Conservation (phyloP, 2,113 vertebrate species). For the Tricholaema leucomelas region DNA sequence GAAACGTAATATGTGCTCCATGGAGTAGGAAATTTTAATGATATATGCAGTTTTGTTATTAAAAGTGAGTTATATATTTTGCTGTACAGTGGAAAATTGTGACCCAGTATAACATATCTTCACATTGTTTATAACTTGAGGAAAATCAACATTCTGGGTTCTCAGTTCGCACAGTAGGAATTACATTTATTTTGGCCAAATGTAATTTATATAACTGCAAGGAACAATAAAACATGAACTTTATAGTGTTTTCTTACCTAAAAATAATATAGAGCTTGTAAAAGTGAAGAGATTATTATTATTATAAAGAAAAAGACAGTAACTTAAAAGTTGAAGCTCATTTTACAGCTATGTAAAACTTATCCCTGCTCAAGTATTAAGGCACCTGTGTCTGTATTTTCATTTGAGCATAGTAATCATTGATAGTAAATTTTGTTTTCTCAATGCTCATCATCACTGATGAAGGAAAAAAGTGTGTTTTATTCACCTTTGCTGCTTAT, state of each 20-base stretch:
- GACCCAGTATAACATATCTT: slow-evolving; percentile 83
- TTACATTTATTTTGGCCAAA: slow-evolving; percentile 86
- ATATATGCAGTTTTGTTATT: slow-evolving; percentile 83
- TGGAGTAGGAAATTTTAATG: slow-evolving; percentile 79
- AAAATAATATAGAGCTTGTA: slow-evolving; percentile 87
- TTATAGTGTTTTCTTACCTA: slow-evolving; percentile 85
- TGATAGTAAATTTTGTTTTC: neutral
- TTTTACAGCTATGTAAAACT: slow-evolving; percentile 72
- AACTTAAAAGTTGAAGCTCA: slow-evolving; percentile 78
- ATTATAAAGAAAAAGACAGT: slow-evolving; percentile 82
- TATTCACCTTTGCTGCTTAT: neutral
- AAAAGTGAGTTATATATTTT: slow-evolving; percentile 85
- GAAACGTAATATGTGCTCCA: slow-evolving; percentile 75
- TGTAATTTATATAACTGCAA: slow-evolving; percentile 86
- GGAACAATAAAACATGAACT: slow-evolving; percentile 87
- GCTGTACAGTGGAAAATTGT: slow-evolving; percentile 83
- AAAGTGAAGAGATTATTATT: slow-evolving; percentile 84
- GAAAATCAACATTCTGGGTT: slow-evolving; percentile 86
- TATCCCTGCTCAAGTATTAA: slow-evolving; percentile 62
- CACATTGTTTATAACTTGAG: slow-evolving; percentile 85
- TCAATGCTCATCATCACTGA: neutral
- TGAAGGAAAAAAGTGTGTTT: neutral
- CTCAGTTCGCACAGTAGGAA: slow-evolving; percentile 86
- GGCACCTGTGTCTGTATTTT: slow-evolving; percentile 71
- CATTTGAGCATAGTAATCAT: neutral